Evolutionary conservation across 2,113 vertebrate species (phyloP), one percentile per base, ranked within the genome.

Genomic region (Melanocharis versteri): DNA sequence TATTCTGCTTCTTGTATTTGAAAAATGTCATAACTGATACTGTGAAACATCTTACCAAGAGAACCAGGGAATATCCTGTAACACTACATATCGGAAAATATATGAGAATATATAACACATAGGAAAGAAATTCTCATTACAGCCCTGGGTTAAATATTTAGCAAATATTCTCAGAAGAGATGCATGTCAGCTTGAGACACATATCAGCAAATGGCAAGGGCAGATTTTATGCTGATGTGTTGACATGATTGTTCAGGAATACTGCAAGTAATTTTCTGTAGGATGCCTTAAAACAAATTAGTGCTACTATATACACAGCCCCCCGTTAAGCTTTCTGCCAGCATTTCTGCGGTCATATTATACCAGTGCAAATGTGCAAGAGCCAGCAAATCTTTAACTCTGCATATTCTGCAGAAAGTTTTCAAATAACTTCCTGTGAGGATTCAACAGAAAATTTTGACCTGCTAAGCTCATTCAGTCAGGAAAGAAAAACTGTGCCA

Each of bases 341-440:
- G 58, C 42, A 70, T 88, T 88, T 85, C 79, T 89, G 58, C 80
- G 70, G 83, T 68, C 45, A 26, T 21, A 19, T 75, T 68, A 83
- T 56, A 70, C 61, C n/a, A 64, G 35, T n/a, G n/a, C 44, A 86
- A 90, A 92, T n/a, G 22, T 71, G 69, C 85, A 85, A 69, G 23
- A 87, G 16, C 47, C 78, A 90, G 51, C 44, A 90, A 78, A 60
- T 82, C 61, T 78, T 92, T 83, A 93, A 77, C 84, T 53, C 60
- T 93, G 84, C 18, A 28, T 83, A 66, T 75, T 84, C 79, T 82
- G 64, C 85, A 93, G 73, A 68, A 91, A 89, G 61, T 88, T 96
- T 83, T 75, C 48, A 66, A 53, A 35, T n/a, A 90, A 57, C 40
- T 89, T 94, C 64, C 76, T n/a, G 28, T 58, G 83, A 94, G 70